Evolutionary conservation across 2,888 invertebrate species (phyloP).

Genomic region (Allolobophora icterica): DNA sequence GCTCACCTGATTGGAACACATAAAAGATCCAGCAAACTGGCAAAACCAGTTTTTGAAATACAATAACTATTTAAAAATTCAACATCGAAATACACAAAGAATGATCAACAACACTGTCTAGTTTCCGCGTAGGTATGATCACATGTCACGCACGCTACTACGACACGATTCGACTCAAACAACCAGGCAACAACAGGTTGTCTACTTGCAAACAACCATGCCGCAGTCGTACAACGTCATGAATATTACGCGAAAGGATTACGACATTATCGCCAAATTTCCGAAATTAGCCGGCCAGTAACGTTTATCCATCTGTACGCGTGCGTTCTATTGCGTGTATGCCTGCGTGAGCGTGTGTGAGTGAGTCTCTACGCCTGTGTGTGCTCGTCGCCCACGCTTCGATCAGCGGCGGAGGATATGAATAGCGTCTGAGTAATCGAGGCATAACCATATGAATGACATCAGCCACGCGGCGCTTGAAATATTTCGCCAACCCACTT

Average conservation of each 20-base stretch:
- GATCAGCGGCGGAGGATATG: background rate
- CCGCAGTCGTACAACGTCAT: background rate
- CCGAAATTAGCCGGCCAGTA: background rate
- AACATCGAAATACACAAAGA: background rate
- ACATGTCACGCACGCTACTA: background rate
- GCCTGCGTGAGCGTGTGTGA: background rate
- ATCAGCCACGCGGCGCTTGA: conserved; percentile 3
- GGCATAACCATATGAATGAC: conserved; percentile 26
- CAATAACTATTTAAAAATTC: background rate
- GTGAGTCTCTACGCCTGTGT: background rate
- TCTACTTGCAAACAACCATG: background rate
- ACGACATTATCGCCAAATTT: background rate
- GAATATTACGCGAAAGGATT: background rate
- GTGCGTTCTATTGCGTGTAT: background rate
- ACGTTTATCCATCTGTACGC: background rate
- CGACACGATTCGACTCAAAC: background rate
- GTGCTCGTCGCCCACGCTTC: conserved; percentile 17
- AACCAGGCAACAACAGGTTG: conserved; percentile 11
- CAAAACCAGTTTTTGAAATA: background rate
- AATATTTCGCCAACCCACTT: conserved; percentile 4
- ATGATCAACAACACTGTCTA: background rate
- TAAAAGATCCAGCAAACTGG: background rate
- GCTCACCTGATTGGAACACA: background rate
- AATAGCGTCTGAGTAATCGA: background rate
- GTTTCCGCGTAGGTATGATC: conserved; percentile 6